Evolutionary conservation across 2,888 invertebrate genomes (phyloP), one percentile per base, ranked within the genome.

Genomic region (Cosmia pyralina): DNA sequence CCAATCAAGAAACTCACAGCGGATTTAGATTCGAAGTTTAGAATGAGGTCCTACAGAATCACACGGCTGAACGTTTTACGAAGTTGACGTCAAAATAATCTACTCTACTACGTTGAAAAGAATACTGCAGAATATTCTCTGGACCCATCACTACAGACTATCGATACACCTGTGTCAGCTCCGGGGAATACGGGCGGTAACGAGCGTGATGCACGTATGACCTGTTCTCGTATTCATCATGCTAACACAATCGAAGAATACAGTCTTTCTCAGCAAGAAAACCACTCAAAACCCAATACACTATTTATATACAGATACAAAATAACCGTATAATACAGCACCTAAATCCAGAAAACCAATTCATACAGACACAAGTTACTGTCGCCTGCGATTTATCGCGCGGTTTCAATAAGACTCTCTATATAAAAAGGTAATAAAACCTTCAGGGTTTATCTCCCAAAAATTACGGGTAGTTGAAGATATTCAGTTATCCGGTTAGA

Each of bases 341-440:
- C 52, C 65, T 58, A 72, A 70, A 38, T 50, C 70, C 67, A 74
- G 75, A 81, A 17, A 83, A 76, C 77, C 81, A 80, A 85, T 80
- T 82, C 85, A 81, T 82, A 81, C 71, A 55, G 76, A 59, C 58
- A n/a, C 63, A 74, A 80, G 82, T 85, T 88, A 88, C 79, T 79
- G 87, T 85, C 74, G 71, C 59, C 83, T 83, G 87, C 88, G 79
- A 87, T 87, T 88, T 88, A 88, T 88, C 60, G 81, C 68, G 53
- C 79, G 72, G 76, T 84, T 82, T 83, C 85, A 84, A 88, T 85
- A 77, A 84, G 71, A 70, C 60, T 41, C 52, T 77, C 50, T 48
- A 63, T 65, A 84, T 83, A 85, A 80, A 77, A 75, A 57, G 13
- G 67, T 58, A 60, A 83, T 83, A 85, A 83, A 85, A 70, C 69